Conservation (phyloP, 92 coral and sea anemone genomes). For the Epizoanthus ramosus region DNA sequence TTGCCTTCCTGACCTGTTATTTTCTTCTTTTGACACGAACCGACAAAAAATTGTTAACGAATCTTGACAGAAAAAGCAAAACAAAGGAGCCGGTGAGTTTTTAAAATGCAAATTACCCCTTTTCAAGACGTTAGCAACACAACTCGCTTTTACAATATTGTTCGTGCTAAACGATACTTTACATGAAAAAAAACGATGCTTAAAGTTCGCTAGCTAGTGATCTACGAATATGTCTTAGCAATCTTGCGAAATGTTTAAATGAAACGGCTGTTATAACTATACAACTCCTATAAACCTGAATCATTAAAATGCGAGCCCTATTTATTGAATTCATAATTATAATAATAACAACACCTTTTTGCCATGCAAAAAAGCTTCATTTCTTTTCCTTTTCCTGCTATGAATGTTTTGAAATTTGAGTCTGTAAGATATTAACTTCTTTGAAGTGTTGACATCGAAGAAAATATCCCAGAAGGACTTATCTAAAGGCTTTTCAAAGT, state of each 20-base stretch:
- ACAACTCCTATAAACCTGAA: neutral
- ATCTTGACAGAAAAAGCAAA: neutral
- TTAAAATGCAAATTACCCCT: slow-evolving; percentile 13
- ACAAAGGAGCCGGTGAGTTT: neutral
- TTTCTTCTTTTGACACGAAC: neutral
- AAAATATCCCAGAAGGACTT: neutral
- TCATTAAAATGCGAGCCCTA: slow-evolving; percentile 17
- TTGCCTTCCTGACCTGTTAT: slow-evolving; percentile 8
- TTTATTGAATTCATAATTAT: slow-evolving; percentile 23
- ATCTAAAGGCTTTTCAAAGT: slow-evolving; percentile 3
- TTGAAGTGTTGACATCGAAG: neutral
- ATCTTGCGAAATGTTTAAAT: neutral
- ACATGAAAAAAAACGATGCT: neutral
- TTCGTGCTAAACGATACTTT: neutral
- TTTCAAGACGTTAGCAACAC: neutral
- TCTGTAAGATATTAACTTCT: neutral
- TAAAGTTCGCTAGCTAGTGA: neutral
- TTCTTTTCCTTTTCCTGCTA: neutral
- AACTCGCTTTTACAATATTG: neutral
- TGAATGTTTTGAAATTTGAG: neutral
- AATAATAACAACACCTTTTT: neutral
- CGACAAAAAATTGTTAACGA: neutral
- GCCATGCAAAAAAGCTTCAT: neutral
- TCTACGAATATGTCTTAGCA: too few species aligned
- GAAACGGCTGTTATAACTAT: neutral